Evolutionary conservation across 2,888 invertebrate species (phyloP), one percentile per base, ranked within the genome.

Genomic region (Agonopterix heracliana): DNA sequence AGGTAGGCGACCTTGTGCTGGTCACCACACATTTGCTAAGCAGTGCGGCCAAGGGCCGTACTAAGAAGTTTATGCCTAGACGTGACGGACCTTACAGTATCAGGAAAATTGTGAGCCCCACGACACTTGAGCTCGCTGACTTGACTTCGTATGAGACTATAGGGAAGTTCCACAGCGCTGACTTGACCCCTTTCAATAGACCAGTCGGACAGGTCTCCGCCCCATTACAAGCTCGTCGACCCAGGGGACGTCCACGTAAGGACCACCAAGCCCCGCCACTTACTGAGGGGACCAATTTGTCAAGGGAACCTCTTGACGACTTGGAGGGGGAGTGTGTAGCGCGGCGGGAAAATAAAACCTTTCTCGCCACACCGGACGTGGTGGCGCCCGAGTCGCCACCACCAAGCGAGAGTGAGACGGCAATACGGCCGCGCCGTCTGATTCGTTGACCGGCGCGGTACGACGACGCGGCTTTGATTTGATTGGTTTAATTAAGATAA

Each of bases 11-110:
- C 26, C 36, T 46, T 10, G 59, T 56, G 9, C 13, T 55, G 34
- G 52, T 52, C 7, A 45, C 48, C 9, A 41, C 44, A 5, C 54
- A 59, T 38, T n/a, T 45, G 3, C 38, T 57, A 3, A 60, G 55
- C 42, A 52, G 48, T 8, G 41, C 49, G n/a, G 11, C 13, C 3
- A 40, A 48, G 45, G 54, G 54, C 7, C 26, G 44, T 11, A 54
- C 44, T 13, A 38, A 63, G 4, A 72, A 72, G 46, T 63, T 71
- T 47, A 56, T 57, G 10, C 66, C 69, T 4, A 55, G 63, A 46
- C 49, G 68, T 5, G 68, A 68, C 57, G 68, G 68, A n/a, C 68
- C 66, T 0, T 70, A 69, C 36, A 41, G 8, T n/a, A 41, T 41
- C n/a, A 9, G 36, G 9, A 9, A 36, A 10, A 10, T 10, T 10